Base-by-base conservation (phyloP, 2,888 invertebrate genomes). In the Brachylomia viminalis region DNA sequence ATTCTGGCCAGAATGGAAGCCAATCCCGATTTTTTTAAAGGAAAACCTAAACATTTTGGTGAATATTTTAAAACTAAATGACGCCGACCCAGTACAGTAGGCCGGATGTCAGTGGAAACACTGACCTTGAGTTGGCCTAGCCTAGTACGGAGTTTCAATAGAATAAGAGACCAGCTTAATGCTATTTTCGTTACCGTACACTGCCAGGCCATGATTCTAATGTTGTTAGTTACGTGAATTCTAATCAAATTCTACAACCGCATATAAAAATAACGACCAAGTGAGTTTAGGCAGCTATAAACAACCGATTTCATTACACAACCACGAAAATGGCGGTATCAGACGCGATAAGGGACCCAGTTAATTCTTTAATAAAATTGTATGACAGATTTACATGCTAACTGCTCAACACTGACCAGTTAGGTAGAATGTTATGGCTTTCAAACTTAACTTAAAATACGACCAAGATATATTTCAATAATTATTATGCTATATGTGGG, bases 261-360 rank as follows among this genome's bases (percentile, higher is more conserved):
- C 54, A 30, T 54, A 13, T 42, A 20, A 76, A 83, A 83, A 75
- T 68, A 84, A 76, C 49, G 58, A 72, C 52, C 66, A 66, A 72
- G 52, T 69, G 54, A 4, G 49, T 45, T 23, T 61, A 56, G 27
- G 33, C 23, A 64, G 54, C 72, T n/a, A 75, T 76, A 79, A 75
- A 79, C 54, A 54, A 77, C 54, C 54, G 72, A 70, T 65, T 72
- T 77, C 65, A 75, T 83, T 80, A n/a, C 79, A 72, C 62, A 74
- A 58, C 52, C 74, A 69, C 82, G 71, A 61, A 85, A 80, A 80
- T 85, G 85, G 81, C 66, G 70, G 45, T 84, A 84, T 79, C 76
- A 67, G 49, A 27, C 23, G 66, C 84, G 86, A 87, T 87, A 86
- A 87, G 80, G n/a, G 61, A 56, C 61, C 62, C 49, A 73, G 80